Evolutionary conservation across 2,797 vertebrate genomes (phyloP), one percentile per base, ranked within the genome.

Genomic region (Chrosomus eos): DNA sequence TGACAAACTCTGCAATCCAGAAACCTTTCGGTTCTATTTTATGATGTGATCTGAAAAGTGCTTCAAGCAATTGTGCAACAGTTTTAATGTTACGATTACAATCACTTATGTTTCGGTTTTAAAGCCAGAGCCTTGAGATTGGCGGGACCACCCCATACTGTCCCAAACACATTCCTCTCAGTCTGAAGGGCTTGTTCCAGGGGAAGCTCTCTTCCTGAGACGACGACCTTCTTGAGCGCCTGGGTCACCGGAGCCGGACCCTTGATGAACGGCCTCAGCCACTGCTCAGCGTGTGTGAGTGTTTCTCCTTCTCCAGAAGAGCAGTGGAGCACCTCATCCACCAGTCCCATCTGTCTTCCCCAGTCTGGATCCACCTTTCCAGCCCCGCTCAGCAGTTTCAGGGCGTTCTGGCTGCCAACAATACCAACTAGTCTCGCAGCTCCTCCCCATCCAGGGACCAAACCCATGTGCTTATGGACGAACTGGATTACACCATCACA

Each of bases 361-460:
- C 88, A 87, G 33, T 94, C 83, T 0, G 97, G 90, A 60, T 95
- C 93, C 81, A 97, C 93, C 81, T 93, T 94, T 4, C 90, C 38
- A 2, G 96, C 94, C 0, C 96, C 95, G 0, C 92, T 93, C 23
- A 99, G 94, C 85, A 99, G 93, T 92, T 89, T 96, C 78, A 99
- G 93, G 19, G 98, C 95, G 3, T 94, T 92, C 85, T 91, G 91
- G 75, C 94, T 92, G 87, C 97, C 97, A 0, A 98, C 90, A 0
- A 98, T 92, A 33, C 87, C 90, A 87, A 96, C 94, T 5, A 99
- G 95, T 80, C 97, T 93, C 0, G 96, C 93, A 0, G 94, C 93
- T 10, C 98, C 97, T 0, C 98, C 98, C 98, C 98, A 99, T 87
- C 97, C 97, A 1, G 98, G 97, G 74, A 98, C 95, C 91, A 99